Base-by-base conservation (phyloP, 2,888 invertebrate genomes). In the Dorcus hopei region DNA sequence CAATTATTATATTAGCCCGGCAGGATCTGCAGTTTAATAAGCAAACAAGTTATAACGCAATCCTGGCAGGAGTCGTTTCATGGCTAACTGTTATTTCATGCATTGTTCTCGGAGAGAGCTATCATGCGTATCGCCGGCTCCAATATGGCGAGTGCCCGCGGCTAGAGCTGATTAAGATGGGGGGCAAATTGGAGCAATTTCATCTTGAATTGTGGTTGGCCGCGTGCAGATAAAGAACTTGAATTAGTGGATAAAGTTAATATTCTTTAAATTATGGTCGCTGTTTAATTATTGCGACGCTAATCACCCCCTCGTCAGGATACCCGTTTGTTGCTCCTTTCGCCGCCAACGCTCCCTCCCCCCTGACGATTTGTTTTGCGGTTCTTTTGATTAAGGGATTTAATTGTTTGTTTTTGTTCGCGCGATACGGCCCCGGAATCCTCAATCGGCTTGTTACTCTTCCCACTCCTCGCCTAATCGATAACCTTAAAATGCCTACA, bases 21-120 rank as follows among this genome's bases (percentile, higher is more conserved):
- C 33, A 40, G 50, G 47, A 41, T n/a, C 50, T 42, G 38, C 42
- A 55, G 65, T 66, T 66, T 67, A 70, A 70, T 69, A 71, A 70
- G 67, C 66, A 64, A 68, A 65, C 65, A 65, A 63, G 63, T 69
- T 67, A 69, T 65, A 65, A 66, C 66, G 63, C 67, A 69, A 68
- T 68, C 66, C 66, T 63, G 62, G 57, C 63, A 69, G 64, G 64
- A 67, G 65, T 66, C 69, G 59, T 70, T 70, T 63, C 63, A 65
- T 61, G 64, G 66, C 61, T 68, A 71, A 72, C 69, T 70, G 70
- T 73, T 72, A 73, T 73, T 72, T 68, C 71, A 70, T 71, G 69
- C 65, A 65, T 65, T 64, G 64, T 64, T 65, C 62, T 66, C 62
- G 58, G 59, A 58, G 43, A 19, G 47, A 61, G 65, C 63, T 66